Evolutionary conservation across 2,797 vertebrate species (phyloP).

Genomic region (Prunella strophiata): DNA sequence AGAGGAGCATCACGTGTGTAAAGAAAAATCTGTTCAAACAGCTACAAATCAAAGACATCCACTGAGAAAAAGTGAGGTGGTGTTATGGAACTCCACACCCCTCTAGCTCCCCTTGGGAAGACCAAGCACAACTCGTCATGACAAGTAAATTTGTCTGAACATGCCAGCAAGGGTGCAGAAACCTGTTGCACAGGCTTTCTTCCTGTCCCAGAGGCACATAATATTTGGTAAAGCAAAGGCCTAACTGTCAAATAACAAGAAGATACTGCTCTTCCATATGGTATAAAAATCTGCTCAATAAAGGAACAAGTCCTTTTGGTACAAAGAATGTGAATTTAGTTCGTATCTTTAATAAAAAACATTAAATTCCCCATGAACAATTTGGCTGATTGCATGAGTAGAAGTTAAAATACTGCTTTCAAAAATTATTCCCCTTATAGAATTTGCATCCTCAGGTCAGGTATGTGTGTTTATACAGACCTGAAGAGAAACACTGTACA

Average conservation of each 20-base stretch:
- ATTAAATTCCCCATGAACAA: neutral
- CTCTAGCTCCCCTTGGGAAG: neutral
- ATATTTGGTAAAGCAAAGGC: slow-evolving; percentile 10
- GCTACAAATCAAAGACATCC: neutral
- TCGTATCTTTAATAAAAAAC: neutral
- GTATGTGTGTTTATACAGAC: neutral
- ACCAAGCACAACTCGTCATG: slow-evolving; percentile 18
- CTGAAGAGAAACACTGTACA: neutral
- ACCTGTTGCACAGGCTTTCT: slow-evolving; percentile 68
- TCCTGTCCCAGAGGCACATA: slow-evolving; percentile 26
- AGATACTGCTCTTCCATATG: neutral
- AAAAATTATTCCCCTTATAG: neutral
- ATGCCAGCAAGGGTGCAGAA: neutral
- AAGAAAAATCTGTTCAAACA: neutral
- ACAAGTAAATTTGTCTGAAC: slow-evolving; percentile 47
- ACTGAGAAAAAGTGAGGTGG: neutral
- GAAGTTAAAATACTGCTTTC: neutral
- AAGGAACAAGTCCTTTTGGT: neutral
- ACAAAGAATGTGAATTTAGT: neutral
- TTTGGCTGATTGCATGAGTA: neutral
- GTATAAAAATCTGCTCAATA: neutral
- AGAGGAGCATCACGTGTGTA: rapidly evolving
- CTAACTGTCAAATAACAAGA: neutral
- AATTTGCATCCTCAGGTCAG: neutral
- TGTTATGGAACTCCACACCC: neutral